These are phyloP conservation scores for Ophion ellenae DNA, from an alignment of 2,888 invertebrate genomes.

Conservation along the genomic window DNA sequence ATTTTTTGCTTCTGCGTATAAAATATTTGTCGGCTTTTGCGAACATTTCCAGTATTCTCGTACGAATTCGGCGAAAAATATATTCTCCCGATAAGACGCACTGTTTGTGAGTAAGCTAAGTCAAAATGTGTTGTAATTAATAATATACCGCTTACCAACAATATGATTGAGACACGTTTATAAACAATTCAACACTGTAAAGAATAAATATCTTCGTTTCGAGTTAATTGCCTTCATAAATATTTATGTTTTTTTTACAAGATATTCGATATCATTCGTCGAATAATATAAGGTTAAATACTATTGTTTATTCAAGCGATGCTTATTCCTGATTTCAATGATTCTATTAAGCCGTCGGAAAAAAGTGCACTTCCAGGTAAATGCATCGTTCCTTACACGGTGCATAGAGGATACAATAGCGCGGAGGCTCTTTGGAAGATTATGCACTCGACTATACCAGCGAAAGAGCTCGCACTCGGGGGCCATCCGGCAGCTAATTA, in stretches of 20 bases:
- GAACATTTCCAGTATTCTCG: too few relatives aligned
- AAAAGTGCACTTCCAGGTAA: conserved; percentile 9
- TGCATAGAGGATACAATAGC: neutral
- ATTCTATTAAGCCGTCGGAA: neutral
- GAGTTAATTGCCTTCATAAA: neutral
- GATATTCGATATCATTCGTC: neutral
- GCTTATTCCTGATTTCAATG: neutral
- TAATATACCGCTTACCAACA: too few relatives aligned
- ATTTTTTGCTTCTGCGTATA: too few relatives aligned
- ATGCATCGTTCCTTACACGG: conserved; percentile 12
- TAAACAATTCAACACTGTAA: too few relatives aligned
- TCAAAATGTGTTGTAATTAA: too few relatives aligned
- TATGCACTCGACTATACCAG: conserved; percentile 22
- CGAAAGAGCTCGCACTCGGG: conserved; percentile 13
- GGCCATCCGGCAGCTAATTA: conserved; percentile 2
- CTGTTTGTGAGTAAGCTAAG: too few relatives aligned
- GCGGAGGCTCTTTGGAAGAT: neutral
- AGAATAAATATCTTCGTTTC: neutral
- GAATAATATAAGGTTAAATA: neutral
- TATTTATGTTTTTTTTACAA: neutral
- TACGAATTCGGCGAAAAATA: too few relatives aligned
- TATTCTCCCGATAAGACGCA: too few relatives aligned
- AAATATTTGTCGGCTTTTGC: too few relatives aligned
- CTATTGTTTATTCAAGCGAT: neutral
- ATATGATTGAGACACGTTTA: too few relatives aligned